Evolutionary conservation across 2,113 vertebrate genomes (phyloP).

Genomic region (Herpetotheres cachinnans): DNA sequence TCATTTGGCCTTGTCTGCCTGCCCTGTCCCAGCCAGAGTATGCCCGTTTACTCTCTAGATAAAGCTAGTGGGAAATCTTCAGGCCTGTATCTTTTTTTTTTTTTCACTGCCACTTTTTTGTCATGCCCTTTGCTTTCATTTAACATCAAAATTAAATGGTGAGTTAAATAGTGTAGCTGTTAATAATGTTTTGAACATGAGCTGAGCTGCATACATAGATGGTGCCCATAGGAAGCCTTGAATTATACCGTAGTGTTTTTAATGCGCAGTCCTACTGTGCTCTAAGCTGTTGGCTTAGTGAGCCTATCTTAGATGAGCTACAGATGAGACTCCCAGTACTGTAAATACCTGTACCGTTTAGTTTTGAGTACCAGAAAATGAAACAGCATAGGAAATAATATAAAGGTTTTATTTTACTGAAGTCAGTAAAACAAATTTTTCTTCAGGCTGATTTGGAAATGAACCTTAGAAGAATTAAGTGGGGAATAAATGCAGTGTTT

Average conservation of each 20-base stretch:
- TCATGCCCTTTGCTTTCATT: neutral
- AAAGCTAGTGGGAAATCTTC: neutral
- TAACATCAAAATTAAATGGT: neutral
- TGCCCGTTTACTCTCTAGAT: neutral
- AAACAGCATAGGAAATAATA: neutral
- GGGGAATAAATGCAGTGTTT: neutral
- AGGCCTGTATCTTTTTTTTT: neutral
- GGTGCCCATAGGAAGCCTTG: neutral
- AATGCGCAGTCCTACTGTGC: neutral
- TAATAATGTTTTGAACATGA: neutral
- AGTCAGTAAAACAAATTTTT: neutral
- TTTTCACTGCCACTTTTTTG: neutral
- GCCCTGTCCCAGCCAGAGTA: neutral
- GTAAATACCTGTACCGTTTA: neutral
- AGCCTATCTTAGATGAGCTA: neutral
- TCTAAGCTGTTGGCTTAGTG: neutral
- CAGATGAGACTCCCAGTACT: neutral
- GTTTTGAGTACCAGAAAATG: neutral
- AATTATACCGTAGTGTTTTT: neutral
- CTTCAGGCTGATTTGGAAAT: neutral
- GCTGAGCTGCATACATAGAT: neutral
- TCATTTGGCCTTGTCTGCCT: neutral
- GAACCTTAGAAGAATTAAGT: neutral
- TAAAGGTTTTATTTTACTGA: neutral
- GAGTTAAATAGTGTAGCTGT: neutral